Conservation (phyloP, 2,888 invertebrate genomes). For the Eurois occulta region DNA sequence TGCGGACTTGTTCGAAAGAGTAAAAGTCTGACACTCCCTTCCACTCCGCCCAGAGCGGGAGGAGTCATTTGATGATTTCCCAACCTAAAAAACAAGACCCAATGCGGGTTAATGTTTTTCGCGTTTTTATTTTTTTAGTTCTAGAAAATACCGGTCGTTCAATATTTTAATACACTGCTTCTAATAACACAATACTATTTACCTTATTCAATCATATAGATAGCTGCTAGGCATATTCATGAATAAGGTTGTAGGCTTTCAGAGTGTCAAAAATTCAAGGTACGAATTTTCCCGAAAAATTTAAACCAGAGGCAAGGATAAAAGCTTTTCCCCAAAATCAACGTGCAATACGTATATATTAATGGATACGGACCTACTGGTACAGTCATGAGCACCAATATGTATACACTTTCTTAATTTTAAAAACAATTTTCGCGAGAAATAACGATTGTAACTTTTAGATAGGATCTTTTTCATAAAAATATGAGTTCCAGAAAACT, state of each 20-base stretch:
- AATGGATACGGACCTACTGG: no score
- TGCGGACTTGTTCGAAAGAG: no score
- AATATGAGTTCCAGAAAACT: no score
- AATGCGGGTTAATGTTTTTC: background rate
- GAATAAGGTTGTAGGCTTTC: background rate
- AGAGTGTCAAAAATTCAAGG: constrained; percentile 9
- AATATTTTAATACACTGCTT: background rate
- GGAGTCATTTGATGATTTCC: no score
- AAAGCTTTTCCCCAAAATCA: constrained; percentile 58
- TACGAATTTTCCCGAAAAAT: constrained; percentile 38
- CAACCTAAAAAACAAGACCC: no score
- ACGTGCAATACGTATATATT: constrained; percentile 30
- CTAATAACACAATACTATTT: background rate
- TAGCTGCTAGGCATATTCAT: background rate
- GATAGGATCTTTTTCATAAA: no score
- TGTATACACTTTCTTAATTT: no score
- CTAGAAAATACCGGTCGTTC: background rate
- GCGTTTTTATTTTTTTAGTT: background rate
- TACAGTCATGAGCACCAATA: no score
- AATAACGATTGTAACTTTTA: no score
- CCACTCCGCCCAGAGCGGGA: no score
- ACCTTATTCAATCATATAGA: background rate
- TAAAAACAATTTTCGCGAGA: no score
- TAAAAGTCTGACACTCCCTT: no score
- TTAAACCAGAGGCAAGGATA: constrained; percentile 14